Conservation (phyloP, 2,888 invertebrate genomes). For the Cheilosia scutellata region DNA sequence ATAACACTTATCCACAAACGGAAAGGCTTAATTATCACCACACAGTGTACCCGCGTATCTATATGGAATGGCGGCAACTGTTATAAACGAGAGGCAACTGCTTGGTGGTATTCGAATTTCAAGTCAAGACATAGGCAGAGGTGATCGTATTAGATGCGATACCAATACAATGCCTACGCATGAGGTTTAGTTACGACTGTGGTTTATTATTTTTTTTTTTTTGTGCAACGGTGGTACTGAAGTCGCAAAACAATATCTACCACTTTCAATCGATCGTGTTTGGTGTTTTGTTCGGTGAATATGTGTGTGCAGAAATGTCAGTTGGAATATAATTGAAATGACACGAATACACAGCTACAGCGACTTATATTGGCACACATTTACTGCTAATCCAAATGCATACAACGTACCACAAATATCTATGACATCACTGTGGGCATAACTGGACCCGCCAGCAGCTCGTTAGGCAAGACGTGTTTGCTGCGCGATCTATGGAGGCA, state of each 20-base stretch:
- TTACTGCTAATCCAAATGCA: constrained; percentile 73
- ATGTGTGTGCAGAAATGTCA: constrained; percentile 69
- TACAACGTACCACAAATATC: constrained; percentile 68
- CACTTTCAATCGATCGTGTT: constrained; percentile 39
- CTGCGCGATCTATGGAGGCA: constrained; percentile 21
- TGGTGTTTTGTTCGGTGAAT: constrained; percentile 13
- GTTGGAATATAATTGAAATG: constrained; percentile 45
- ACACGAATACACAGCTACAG: not conserved
- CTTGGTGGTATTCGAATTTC: not conserved
- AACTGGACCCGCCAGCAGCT: constrained; percentile 63
- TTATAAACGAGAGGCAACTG: constrained; percentile 42
- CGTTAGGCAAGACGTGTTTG: constrained; percentile 21
- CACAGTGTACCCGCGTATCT: not conserved
- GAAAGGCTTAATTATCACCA: constrained; percentile 25
- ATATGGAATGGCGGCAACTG: constrained; percentile 39
- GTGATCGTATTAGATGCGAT: constrained; percentile 50
- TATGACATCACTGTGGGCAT: constrained; percentile 73
- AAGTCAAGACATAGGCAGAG: constrained; percentile 8
- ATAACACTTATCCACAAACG: constrained; percentile 53
- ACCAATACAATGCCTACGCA: constrained; percentile 62
- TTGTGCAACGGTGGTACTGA: constrained; percentile 35
- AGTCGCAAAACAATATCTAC: constrained; percentile 28
- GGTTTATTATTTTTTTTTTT: constrained; percentile 13
- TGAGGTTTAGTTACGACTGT: constrained; percentile 22
- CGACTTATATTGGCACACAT: constrained; percentile 56